Evolutionary conservation across 2,113 vertebrate species (phyloP), one percentile per base, ranked within the genome.

Genomic region (Eolophus roseicapilla): DNA sequence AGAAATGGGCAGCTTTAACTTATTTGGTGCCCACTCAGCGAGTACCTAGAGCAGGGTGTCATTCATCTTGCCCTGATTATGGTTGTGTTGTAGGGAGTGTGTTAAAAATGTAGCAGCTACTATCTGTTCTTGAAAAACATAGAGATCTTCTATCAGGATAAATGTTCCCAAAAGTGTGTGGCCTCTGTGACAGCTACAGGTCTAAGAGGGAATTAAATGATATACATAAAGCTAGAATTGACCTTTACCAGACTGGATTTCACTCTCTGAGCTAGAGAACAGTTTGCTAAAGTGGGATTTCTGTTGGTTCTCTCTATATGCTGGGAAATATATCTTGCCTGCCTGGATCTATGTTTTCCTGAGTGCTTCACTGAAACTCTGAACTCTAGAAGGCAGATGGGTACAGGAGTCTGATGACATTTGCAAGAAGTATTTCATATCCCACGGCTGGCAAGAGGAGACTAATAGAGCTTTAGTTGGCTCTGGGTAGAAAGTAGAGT

Each of bases 201-300:
- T 49, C 59, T 82, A 53, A 49, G 74, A 49, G 49, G 25, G 67
- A 59, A 44, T 93, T 33, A 88, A 93, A 60, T 0, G 0, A 49
- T 57, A 82, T 13, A 73, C 27, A 50, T 2, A 81, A 46, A 64
- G n/a, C 31, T 81, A 70, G 84, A 82, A 75, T 2, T 87, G 86
- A 96, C 93, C 84, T 87, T 95, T 53, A 63, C 20, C n/a, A 92
- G 44, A 11, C 49, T 69, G 60, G 29, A 84, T 93, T 92, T 92
- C 50, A 44, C 27, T 75, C 25, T 47, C 23, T 46, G 74, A 89
- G 83, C 53, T 82, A 39, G 27, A 52, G 59, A 74, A 29, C 5
- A 14, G 35, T 90, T 82, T 93, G 82, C 55, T 88, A 84, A 80
- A 83, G 62, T 60, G 24, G 35, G 24, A 47, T 93, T 92, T 93